Percentiles rank a stretch among this genome's conserved stretches.
Conservation (phyloP, 2,113 vertebrate genomes). For the Misgurnus anguillicaudatus region DNA sequence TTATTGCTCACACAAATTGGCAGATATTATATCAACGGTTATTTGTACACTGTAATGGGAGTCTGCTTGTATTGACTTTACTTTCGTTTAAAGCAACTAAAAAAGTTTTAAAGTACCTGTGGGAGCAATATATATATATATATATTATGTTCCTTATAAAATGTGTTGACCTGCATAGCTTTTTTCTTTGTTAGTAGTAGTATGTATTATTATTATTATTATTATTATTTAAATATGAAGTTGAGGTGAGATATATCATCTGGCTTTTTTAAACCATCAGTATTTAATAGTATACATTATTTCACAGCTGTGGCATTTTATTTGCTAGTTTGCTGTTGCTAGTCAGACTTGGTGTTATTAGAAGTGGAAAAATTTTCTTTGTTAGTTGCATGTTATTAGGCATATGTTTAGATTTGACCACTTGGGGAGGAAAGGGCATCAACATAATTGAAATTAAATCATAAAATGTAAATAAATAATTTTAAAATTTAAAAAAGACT, state of each 20-base stretch:
- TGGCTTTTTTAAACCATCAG: too few relatives aligned
- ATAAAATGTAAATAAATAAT: too few relatives aligned
- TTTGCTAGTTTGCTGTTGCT: background rate
- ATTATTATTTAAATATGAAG: too few relatives aligned
- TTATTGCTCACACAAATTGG: conserved; percentile 35
- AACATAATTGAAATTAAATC: too few relatives aligned
- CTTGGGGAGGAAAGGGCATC: too few relatives aligned
- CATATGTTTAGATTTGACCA: too few relatives aligned
- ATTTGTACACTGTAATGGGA: conserved; percentile 14
- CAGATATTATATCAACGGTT: conserved; percentile 8
- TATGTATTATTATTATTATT: too few relatives aligned
- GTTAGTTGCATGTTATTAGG: background rate
- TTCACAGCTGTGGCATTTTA: background rate
- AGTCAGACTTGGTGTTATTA: background rate
- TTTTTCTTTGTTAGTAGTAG: background rate
- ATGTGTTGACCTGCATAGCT: too few relatives aligned
- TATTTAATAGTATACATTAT: background rate
- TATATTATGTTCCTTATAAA: background rate
- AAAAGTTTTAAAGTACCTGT: background rate
- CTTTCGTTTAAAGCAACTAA: background rate
- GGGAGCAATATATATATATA: background rate
- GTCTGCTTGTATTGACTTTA: background rate
- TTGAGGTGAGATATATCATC: too few relatives aligned
- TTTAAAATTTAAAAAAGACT: too few relatives aligned
- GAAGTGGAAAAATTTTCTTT: background rate